These are phyloP conservation scores for Himalopsyche japonica DNA, from an alignment of 2,888 invertebrate species.

Conservation along the genomic window DNA sequence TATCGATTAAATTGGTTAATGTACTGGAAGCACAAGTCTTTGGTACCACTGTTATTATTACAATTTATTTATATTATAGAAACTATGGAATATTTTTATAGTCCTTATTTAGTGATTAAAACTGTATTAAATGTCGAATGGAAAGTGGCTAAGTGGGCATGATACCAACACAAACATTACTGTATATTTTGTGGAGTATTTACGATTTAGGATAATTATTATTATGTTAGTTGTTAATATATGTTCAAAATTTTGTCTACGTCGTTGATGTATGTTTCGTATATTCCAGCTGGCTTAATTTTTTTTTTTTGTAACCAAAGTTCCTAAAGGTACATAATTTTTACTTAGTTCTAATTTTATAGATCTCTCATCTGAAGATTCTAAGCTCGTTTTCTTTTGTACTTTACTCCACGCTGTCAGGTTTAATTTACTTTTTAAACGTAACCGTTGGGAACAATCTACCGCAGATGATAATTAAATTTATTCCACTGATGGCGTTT, in stretches of 20 bases:
- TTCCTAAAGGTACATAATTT: slow-evolving; percentile 31
- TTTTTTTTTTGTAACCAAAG: slow-evolving; percentile 11
- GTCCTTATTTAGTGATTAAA: slow-evolving; percentile 13
- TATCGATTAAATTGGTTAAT: neutral
- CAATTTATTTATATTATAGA: slow-evolving; percentile 21
- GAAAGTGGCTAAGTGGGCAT: neutral
- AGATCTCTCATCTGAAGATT: neutral
- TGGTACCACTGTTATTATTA: slow-evolving; percentile 14
- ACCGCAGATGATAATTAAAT: slow-evolving; percentile 23
- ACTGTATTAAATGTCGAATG: neutral
- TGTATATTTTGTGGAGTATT: slow-evolving; percentile 1
- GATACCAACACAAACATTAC: neutral
- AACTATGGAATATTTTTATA: slow-evolving; percentile 27
- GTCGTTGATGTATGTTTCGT: neutral
- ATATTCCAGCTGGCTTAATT: neutral
- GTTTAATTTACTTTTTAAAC: neutral
- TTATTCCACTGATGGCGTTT: neutral
- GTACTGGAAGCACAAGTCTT: slow-evolving; percentile 34
- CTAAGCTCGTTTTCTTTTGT: neutral
- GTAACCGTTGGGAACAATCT: slow-evolving; percentile 31
- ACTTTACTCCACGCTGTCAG: neutral
- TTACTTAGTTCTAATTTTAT: slow-evolving; percentile 2
- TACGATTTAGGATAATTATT: neutral
- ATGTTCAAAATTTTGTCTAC: neutral
- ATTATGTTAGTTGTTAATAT: neutral